phyloP scores from a whole-genome alignment of 2,888 invertebrate species.

The Caenorhabditis macrosperma region DNA sequence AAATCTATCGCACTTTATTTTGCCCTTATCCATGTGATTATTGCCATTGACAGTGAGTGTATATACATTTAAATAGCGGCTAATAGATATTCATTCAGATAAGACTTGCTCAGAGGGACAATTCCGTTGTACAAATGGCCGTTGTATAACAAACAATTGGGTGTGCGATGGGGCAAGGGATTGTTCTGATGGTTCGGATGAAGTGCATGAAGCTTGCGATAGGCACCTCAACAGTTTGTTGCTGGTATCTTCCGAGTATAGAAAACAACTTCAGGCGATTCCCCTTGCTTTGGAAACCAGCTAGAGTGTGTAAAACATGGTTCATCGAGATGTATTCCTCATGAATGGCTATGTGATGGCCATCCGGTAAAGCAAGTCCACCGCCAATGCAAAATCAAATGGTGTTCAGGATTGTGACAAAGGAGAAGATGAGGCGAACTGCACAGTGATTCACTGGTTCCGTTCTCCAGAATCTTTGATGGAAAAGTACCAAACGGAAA shows the following conservation, averaged over 20 bases:
- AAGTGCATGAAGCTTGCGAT: constrained; percentile 58
- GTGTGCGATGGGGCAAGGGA: constrained; percentile 65
- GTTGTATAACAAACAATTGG: constrained; percentile 61
- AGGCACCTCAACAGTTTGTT: constrained; percentile 42
- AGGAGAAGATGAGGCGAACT: constrained; percentile 59
- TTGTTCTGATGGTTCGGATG: constrained; percentile 60
- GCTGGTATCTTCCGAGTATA: neutral
- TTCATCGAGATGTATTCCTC: constrained; percentile 57
- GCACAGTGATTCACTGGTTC: constrained; percentile 34
- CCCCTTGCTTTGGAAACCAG: constrained; percentile 64
- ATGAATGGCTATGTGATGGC: constrained; percentile 66
- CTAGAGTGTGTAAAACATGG: constrained; percentile 63
- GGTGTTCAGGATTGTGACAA: constrained; percentile 58
- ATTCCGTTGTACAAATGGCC: constrained; percentile 51
- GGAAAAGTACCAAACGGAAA: constrained; percentile 21
- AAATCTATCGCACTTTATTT: too few relatives aligned
- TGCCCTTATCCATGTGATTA: too few relatives aligned
- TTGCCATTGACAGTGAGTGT: constrained; percentile 18
- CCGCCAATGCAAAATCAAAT: too few relatives aligned
- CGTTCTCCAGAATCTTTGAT: constrained; percentile 37
- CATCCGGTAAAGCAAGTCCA: constrained; percentile 56
- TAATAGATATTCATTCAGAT: neutral
- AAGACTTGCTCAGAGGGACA: constrained; percentile 26
- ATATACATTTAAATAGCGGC: neutral
- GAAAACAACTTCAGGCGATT: constrained; percentile 45